Conservation (phyloP, 2,797 vertebrate genomes). For the Lepidocolaptes lacrymiger region DNA sequence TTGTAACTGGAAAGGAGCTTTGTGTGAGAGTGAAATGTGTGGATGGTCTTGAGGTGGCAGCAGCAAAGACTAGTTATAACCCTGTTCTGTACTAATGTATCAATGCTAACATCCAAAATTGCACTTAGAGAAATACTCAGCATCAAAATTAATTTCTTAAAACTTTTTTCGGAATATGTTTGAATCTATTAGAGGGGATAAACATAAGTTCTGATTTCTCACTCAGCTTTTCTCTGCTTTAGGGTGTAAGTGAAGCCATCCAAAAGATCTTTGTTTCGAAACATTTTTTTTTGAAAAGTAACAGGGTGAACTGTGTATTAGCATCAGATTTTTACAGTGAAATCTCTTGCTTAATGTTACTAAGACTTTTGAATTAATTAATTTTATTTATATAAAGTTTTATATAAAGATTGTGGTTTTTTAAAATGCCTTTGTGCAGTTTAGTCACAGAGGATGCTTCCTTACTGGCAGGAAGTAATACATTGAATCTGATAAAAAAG, state of each 20-base stretch:
- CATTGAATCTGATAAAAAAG: neutral
- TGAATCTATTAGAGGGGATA: neutral
- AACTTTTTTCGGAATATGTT: neutral
- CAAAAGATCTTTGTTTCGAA: neutral
- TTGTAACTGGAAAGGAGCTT: constrained; percentile 19
- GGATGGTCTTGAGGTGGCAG: neutral
- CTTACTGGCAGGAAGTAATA: neutral
- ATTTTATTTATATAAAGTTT: neutral
- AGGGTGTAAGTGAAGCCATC: neutral
- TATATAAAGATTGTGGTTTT: too few relatives aligned
- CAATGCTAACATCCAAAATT: neutral
- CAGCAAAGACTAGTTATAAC: neutral
- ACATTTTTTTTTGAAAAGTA: neutral
- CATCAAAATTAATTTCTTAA: neutral
- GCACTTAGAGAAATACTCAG: neutral
- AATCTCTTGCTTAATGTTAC: neutral
- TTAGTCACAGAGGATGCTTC: neutral
- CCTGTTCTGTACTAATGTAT: neutral
- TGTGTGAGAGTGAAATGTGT: neutral
- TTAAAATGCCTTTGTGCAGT: neutral
- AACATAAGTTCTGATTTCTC: neutral
- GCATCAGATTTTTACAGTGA: neutral
- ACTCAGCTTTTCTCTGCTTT: neutral
- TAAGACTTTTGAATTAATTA: neutral
- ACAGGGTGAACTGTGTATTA: neutral